phyloP scores from a whole-genome alignment of 2,113 vertebrate species.

The Telmatochromis bifrenatus region DNA sequence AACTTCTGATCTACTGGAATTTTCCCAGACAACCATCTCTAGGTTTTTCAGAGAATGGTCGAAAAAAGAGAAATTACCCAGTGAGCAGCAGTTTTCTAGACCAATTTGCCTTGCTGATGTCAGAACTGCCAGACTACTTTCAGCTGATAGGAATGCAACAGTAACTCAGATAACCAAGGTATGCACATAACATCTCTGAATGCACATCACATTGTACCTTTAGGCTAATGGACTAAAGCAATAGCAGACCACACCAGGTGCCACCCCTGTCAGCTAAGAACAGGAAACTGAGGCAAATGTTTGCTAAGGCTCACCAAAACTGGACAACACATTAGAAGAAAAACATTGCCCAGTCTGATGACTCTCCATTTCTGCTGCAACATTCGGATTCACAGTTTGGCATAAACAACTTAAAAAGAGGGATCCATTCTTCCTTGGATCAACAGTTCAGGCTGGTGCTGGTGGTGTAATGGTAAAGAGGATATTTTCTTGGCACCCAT shows the following conservation, averaged over 20 bases:
- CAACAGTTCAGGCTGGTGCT: background rate
- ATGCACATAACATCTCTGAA: background rate
- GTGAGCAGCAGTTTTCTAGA: background rate
- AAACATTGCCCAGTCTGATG: background rate
- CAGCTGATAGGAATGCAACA: background rate
- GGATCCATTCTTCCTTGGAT: background rate
- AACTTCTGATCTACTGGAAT: background rate
- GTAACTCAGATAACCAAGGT: background rate
- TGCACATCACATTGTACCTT: background rate
- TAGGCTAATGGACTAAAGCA: background rate
- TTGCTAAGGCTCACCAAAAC: background rate
- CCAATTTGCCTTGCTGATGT: background rate
- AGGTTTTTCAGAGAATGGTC: background rate
- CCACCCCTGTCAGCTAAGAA: background rate
- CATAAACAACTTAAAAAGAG: background rate
- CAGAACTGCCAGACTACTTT: background rate
- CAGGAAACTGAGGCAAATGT: background rate
- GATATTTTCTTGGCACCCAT: background rate
- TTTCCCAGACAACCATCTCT: background rate
- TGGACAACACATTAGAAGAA: background rate
- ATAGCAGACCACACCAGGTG: background rate
- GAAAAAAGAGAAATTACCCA: background rate
- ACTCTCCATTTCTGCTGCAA: background rate
- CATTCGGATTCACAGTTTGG: background rate
- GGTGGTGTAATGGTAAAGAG: background rate